Percentiles rank a stretch among this genome's conserved stretches.
Conservation (phyloP, 2,888 invertebrate species). For the Tricholauxania praeusta region DNA sequence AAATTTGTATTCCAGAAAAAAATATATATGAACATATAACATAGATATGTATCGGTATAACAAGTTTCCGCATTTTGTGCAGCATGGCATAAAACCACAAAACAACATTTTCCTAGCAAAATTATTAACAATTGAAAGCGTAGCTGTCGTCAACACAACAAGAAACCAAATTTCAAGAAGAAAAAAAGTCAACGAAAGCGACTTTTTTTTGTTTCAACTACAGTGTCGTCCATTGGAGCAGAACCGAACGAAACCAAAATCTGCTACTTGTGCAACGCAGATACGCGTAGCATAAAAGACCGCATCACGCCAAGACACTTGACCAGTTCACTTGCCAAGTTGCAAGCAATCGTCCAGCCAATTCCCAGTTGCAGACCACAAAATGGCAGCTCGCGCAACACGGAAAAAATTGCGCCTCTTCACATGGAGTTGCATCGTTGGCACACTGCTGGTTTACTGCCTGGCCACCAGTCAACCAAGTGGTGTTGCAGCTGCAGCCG, state of each 20-base stretch:
- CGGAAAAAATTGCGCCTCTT: conserved; percentile 20
- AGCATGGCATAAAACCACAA: conserved; percentile 31
- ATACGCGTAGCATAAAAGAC: conserved; percentile 24
- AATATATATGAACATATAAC: no score
- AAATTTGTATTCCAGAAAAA: no score
- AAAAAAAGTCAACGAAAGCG: background rate
- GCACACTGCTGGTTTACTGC: conserved; percentile 17
- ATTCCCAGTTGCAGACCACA: conserved; percentile 27
- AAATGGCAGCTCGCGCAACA: conserved; percentile 15
- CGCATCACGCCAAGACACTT: conserved; percentile 21
- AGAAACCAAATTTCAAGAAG: background rate
- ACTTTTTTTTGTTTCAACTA: background rate
- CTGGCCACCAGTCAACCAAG: background rate
- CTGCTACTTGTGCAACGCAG: background rate
- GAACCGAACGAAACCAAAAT: conserved; percentile 21
- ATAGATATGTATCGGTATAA: background rate
- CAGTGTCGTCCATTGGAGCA: conserved; percentile 24
- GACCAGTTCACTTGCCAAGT: conserved; percentile 27
- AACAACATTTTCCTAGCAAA: conserved; percentile 12
- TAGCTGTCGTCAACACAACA: background rate
- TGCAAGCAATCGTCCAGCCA: conserved; percentile 28
- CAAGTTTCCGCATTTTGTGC: conserved; percentile 30
- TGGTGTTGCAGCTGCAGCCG: conserved; percentile 37
- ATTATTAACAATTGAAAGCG: conserved; percentile 3
- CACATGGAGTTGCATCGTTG: conserved; percentile 22